Evolutionary conservation across 2,888 invertebrate species (phyloP).

Genomic region (Melitaea athalia): DNA sequence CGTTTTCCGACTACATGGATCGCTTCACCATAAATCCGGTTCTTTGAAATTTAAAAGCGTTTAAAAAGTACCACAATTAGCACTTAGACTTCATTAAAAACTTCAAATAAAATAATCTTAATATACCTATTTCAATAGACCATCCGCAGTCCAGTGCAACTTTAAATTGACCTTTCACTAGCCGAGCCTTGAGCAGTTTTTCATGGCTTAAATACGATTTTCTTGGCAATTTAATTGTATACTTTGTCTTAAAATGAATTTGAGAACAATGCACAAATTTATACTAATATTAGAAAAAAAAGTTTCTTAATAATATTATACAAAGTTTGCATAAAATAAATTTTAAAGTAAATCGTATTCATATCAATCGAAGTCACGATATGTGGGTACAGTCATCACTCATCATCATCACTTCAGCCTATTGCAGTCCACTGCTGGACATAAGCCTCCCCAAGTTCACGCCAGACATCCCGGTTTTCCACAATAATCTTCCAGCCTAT

Average conservation of each 20-base stretch:
- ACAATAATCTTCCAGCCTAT: too few relatives aligned
- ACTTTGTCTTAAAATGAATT: constrained; percentile 15
- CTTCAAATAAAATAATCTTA: constrained; percentile 22
- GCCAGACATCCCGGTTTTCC: too few relatives aligned
- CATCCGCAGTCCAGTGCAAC: constrained; percentile 42
- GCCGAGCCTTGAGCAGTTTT: constrained; percentile 29
- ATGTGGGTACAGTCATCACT: too few relatives aligned
- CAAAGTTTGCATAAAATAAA: too few relatives aligned
- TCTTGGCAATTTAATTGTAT: constrained; percentile 27
- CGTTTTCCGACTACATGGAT: background rate
- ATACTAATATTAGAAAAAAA: background rate
- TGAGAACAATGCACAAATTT: background rate
- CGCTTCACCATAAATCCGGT: background rate
- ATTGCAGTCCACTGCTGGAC: too few relatives aligned
- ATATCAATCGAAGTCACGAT: too few relatives aligned
- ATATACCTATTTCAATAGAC: constrained; percentile 26
- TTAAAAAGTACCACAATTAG: constrained; percentile 15
- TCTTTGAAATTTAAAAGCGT: background rate
- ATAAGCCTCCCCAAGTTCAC: too few relatives aligned
- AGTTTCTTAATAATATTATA: too few relatives aligned
- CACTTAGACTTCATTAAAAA: constrained; percentile 27
- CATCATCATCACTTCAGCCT: background rate
- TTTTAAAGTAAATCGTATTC: too few relatives aligned
- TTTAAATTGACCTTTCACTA: constrained; percentile 59
- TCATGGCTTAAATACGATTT: constrained; percentile 43